Evolutionary conservation across 2,797 vertebrate species (phyloP), one percentile per base, ranked within the genome.

Genomic region (Hippoglossus hippoglossus): DNA sequence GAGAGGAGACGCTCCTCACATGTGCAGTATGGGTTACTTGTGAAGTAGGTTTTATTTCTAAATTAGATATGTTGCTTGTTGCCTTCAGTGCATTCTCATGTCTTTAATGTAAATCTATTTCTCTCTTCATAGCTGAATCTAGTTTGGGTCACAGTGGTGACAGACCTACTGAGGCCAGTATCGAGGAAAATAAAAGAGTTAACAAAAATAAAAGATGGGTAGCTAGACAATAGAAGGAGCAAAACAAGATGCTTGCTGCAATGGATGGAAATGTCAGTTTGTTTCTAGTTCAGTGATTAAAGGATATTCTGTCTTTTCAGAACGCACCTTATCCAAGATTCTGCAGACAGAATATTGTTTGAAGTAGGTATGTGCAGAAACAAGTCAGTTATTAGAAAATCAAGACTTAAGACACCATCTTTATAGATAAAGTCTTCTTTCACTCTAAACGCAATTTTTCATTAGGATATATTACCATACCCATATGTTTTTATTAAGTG

Each of bases 11-110:
- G 44, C 44, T 8, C 44, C 22, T 57, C 25, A 36, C 12, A 5
- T 18, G 50, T 12, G 16, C n/a, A 63, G 13, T 21, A 53, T 51
- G 12, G 52, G 21, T 31, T 28, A 18, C 55, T 56, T 75, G 54
- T 24, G 34, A n/a, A 49, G 47, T 10, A 21, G 4, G 47, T 49
- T 49, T 49, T 15, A 49, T 6, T 49, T 49, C 19, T 21, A 21
- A 9, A 9, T 21, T 15, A 49, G 47, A 49, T 5, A 11, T 3
- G 12, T 39, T 39, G 36, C 36, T 34, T n/a, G 46, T 47, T n/a
- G 46, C 6, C n/a, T n/a, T 49, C 47, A 49, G 47, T 21, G 47
- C 6, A 19, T n/a, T 19, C 47, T 49, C 8, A 21, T 21, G 7
- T 49, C 1, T n/a, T 49, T 7, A 46, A 16, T 46, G 44, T 49